These are phyloP conservation scores for Gallinago jamesoni DNA, from an alignment of 2,113 vertebrate genomes.

Conservation along the genomic window DNA sequence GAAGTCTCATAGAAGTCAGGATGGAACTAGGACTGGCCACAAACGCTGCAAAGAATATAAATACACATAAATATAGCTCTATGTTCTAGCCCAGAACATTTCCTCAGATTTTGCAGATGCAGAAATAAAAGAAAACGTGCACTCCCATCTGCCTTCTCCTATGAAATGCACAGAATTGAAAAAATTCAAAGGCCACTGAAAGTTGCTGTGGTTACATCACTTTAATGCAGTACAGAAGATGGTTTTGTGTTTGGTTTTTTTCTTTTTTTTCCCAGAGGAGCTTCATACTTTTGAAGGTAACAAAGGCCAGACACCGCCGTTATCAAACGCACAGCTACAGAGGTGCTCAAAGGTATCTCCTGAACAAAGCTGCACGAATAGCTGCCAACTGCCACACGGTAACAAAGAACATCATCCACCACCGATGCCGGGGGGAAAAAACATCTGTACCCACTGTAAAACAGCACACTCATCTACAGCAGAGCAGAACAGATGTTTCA, in stretches of 20 bases:
- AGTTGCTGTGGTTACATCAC: background rate
- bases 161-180: background rate
- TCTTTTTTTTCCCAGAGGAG: background rate
- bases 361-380: background rate
- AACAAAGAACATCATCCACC: background rate
- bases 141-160: background rate
- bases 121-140: background rate
- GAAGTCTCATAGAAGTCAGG: background rate
- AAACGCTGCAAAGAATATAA: background rate
- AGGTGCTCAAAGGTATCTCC: background rate
- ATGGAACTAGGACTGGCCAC: background rate
- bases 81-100: background rate
- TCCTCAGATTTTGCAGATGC: background rate
- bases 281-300: background rate
- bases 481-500: background rate
- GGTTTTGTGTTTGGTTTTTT: background rate
- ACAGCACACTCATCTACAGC: background rate
- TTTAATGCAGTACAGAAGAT: background rate
- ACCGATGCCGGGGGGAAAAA: background rate
- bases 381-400: background rate
- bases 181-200: background rate
- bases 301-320: background rate
- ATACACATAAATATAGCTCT: background rate
- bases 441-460: background rate
- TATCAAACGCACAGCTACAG: background rate